phyloP scores from a whole-genome alignment of 53 echinoderm and acorn worm species.

The Glandiceps talaboti region DNA sequence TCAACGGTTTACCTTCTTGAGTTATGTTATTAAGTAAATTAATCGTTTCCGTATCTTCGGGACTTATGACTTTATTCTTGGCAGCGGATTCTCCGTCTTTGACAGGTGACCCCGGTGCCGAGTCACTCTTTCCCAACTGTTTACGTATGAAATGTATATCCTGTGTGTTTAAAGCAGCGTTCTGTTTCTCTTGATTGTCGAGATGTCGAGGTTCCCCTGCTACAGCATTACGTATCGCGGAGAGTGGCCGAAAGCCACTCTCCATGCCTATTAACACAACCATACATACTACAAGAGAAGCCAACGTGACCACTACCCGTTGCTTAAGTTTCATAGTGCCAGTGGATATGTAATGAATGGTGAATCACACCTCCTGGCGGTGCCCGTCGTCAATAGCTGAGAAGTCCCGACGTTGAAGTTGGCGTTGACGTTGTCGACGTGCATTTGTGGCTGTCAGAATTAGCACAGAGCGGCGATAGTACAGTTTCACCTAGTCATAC shows the following conservation, averaged over 20 bases:
- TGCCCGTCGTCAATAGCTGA: too few relatives aligned
- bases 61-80: background rate
- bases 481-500: too few relatives aligned
- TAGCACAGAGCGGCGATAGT: background rate
- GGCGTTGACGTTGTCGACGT: too few relatives aligned
- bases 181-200: background rate
- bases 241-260: conserved; percentile 6
- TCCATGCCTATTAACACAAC: conserved; percentile 20
- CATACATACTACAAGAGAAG: background rate
- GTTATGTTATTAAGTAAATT: background rate
- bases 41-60: background rate
- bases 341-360: background rate
- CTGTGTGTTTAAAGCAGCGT: background rate
- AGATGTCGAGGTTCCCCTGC: background rate
- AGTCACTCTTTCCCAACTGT: conserved; percentile 45
- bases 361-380: too few relatives aligned
- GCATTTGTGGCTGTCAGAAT: background rate
- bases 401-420: too few relatives aligned
- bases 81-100: background rate
- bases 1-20: background rate
- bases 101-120: conserved; percentile 21
- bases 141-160: conserved; percentile 22
- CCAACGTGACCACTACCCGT: background rate
- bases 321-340: background rate
- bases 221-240: conserved; percentile 2